Conservation (phyloP, 1,140 invertebrate species). For the Leptopilina clavipes region DNA sequence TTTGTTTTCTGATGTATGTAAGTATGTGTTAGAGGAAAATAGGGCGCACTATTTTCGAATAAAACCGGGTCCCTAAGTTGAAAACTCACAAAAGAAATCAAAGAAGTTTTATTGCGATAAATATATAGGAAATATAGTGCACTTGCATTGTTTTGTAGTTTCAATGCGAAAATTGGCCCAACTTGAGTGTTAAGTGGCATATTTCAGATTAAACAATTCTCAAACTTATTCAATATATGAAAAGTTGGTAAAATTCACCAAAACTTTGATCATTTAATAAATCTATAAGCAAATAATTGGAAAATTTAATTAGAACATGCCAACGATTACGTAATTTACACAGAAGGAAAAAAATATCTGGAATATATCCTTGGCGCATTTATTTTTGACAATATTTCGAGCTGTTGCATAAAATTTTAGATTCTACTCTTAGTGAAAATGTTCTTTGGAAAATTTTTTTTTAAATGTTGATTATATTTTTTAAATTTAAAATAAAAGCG, state of each 20-base stretch:
- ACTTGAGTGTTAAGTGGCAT: slow-evolving; percentile 2
- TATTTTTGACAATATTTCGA: too few species aligned
- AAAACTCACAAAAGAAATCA: slow-evolving; percentile 12
- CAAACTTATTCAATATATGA: slow-evolving; percentile 11
- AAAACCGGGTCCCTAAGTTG: background rate
- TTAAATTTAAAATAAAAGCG: too few species aligned
- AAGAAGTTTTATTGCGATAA: background rate
- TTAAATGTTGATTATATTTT: too few species aligned
- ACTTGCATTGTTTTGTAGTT: slow-evolving; percentile 12
- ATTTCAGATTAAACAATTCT: slow-evolving; percentile 4
- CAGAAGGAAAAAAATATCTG: too few species aligned
- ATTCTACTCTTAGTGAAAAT: too few species aligned
- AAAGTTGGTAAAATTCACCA: background rate
- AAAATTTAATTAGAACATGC: background rate
- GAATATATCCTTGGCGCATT: too few species aligned
- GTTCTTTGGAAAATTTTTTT: too few species aligned
- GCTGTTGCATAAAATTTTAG: too few species aligned
- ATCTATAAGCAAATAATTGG: background rate
- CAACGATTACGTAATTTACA: background rate
- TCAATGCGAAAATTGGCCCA: slow-evolving; percentile 9
- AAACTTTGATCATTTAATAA: background rate
- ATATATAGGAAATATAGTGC: background rate
- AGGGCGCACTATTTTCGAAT: slow-evolving; percentile 1
- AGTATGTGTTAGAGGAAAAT: background rate
- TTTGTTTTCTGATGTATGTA: background rate